A percentile compares a stretch with the other conserved stretches of the same genome.
phyloP scores from a whole-genome alignment of 2,888 invertebrate genomes.

The Lycocerus yunnanus region DNA sequence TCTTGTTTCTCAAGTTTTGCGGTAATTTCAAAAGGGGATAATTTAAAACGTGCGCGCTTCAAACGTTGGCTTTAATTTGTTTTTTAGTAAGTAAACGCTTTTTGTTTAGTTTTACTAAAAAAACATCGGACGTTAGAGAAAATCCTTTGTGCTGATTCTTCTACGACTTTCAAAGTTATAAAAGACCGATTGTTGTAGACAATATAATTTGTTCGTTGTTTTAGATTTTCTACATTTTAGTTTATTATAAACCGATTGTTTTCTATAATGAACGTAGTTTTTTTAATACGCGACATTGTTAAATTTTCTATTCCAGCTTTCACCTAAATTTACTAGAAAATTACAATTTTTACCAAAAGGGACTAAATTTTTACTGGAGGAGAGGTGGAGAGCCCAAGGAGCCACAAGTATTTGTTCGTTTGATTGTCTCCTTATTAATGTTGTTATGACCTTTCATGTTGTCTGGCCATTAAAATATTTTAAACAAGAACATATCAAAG shows the following conservation, averaged over 20 bases:
- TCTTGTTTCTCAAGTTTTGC: not conserved
- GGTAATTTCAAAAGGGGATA: not conserved
- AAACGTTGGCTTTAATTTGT: not conserved
- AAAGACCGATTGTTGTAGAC: not conserved
- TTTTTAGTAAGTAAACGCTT: not conserved
- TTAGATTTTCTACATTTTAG: not conserved
- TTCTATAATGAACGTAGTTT: not conserved
- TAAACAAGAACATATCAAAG: too few relatives aligned
- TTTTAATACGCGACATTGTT: not conserved
- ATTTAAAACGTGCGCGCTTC: not conserved
- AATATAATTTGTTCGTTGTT: not conserved
- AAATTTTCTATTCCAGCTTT: not conserved
- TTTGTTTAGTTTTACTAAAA: not conserved
- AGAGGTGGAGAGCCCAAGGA: too few relatives aligned
- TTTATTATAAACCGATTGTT: not conserved
- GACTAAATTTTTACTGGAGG: too few relatives aligned
- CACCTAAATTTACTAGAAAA: too few relatives aligned
- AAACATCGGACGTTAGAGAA: not conserved
- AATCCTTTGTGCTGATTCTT: not conserved
- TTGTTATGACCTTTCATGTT: too few relatives aligned
- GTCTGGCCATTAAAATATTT: too few relatives aligned
- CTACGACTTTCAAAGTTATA: not conserved
- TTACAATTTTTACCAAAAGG: too few relatives aligned
- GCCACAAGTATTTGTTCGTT: too few relatives aligned
- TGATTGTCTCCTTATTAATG: too few relatives aligned